A percentile compares a stretch with the other conserved stretches of the same genome.
Conservation (phyloP, 35 echinoderm and acorn worm species). For the Hemicentrotus pulcherrimus region DNA sequence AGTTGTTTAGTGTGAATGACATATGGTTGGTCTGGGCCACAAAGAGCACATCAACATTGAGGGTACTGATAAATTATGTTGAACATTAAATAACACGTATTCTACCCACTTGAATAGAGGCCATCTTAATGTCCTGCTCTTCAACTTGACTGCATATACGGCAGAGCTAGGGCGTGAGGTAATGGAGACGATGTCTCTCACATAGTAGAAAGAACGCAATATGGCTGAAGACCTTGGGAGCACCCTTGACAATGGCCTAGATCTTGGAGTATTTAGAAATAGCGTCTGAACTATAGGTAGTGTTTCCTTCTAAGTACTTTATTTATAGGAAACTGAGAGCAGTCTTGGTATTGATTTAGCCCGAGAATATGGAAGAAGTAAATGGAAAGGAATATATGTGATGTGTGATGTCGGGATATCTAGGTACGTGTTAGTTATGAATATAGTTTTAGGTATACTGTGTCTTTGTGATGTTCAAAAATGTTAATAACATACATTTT, state of each 20-base stretch:
- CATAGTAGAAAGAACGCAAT: background rate
- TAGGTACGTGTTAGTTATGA: background rate
- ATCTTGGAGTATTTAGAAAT: background rate
- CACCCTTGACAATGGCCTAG: background rate
- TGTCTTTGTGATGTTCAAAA: background rate
- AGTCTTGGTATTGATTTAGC: background rate
- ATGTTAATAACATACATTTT: background rate
- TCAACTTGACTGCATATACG: background rate
- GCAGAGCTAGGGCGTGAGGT: background rate
- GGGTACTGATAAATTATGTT: background rate
- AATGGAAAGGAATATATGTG: background rate
- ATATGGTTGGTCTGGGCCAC: background rate
- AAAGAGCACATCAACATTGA: background rate
- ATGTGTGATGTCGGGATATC: background rate
- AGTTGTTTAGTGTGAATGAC: background rate
- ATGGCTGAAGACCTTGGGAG: background rate
- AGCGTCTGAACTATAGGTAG: background rate
- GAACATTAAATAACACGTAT: background rate
- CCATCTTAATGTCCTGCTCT: background rate
- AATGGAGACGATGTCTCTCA: background rate
- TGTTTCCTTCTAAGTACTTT: background rate
- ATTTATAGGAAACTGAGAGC: conserved; percentile 3
- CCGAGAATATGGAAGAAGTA: background rate
- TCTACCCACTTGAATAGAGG: background rate
- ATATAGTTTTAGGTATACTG: background rate